Evolutionary conservation across 2,113 vertebrate species (phyloP).

Genomic region (Ovibos moschatus): DNA sequence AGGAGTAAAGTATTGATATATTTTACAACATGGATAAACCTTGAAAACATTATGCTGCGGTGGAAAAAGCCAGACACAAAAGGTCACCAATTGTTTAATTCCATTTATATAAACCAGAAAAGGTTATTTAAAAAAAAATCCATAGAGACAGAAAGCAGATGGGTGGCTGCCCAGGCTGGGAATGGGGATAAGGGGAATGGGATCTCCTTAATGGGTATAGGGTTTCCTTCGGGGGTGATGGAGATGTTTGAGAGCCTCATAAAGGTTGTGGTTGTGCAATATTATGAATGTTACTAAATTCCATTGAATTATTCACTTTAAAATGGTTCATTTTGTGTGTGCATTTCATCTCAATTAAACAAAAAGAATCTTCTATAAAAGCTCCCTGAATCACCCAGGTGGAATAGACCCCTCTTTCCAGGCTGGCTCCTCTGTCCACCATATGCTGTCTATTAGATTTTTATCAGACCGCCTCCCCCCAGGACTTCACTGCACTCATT

Average conservation of each 20-base stretch:
- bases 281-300: not conserved
- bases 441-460: not conserved
- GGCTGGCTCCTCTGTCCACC: not conserved
- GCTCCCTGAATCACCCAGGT: not conserved
- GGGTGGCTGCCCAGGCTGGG: not conserved
- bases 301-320: not conserved
- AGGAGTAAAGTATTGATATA: not conserved
- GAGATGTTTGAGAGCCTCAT: not conserved
- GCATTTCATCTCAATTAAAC: not conserved
- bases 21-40: too few species aligned
- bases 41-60: not conserved
- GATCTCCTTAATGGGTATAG: not conserved
- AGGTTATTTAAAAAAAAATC: not conserved
- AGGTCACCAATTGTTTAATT: fast-evolving
- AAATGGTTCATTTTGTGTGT: not conserved
- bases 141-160: not conserved
- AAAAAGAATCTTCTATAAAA: not conserved
- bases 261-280: not conserved
- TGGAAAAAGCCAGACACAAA: not conserved
- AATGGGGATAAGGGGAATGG: fast-evolving
- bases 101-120: not conserved
- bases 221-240: not conserved
- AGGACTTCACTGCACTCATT: not conserved
- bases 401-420: not conserved
- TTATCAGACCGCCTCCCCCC: not conserved